Conservation (phyloP, 2,797 vertebrate species). For the Ibycter americanus region DNA sequence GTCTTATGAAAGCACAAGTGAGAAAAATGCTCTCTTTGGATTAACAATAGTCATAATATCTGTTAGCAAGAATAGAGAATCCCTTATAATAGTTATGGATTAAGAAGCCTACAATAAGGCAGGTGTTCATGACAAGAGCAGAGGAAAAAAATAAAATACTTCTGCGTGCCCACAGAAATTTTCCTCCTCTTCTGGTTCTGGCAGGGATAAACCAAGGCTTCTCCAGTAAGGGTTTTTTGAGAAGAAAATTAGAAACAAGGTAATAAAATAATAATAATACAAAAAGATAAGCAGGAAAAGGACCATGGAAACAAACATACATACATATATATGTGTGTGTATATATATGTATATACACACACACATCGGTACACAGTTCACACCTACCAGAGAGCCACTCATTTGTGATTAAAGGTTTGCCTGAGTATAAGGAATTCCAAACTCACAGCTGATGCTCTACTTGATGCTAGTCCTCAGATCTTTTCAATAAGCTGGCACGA, state of each 20-base stretch:
- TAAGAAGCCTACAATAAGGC: not conserved
- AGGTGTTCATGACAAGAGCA: not conserved
- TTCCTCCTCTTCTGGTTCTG: not conserved
- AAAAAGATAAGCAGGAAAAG: not conserved
- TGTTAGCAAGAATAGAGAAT: not conserved
- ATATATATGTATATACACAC: rapidly evolving
- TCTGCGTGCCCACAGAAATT: not conserved
- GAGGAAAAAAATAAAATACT: not conserved
- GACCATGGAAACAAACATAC: not conserved
- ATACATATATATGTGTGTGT: rapidly evolving
- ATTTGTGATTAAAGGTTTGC: not conserved
- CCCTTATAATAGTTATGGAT: not conserved
- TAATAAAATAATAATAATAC: not conserved
- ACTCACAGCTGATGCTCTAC: not conserved
- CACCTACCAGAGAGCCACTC: not conserved
- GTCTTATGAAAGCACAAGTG: not conserved
- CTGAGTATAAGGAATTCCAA: not conserved
- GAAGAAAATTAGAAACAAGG: not conserved
- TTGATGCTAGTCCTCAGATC: not conserved
- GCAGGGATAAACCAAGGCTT: not conserved
- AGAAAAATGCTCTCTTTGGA: not conserved
- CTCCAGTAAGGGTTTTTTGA: not conserved
- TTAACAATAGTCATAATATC: not conserved
- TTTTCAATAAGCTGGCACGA: not conserved
- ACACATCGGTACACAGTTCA: not conserved